Conservation (phyloP, 2,888 invertebrate genomes). For the Hipparchia semele region DNA sequence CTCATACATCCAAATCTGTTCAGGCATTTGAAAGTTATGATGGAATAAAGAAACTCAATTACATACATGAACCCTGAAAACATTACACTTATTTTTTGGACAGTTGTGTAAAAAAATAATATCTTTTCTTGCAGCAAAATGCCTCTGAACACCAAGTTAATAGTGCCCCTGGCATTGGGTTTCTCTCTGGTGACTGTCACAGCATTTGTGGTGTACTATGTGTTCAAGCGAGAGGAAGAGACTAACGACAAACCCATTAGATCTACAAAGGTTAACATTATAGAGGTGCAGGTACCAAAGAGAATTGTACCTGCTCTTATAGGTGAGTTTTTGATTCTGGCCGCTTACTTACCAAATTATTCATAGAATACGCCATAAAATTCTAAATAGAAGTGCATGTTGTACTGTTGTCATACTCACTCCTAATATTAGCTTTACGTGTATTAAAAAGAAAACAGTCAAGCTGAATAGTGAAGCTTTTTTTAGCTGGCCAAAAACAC, state of each 20-base stretch:
- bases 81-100: too few species aligned
- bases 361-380: background rate
- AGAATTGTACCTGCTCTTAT: conserved; percentile 86
- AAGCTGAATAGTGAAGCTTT: too few species aligned
- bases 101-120: background rate
- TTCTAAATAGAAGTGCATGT: too few species aligned
- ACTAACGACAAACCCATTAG: conserved; percentile 61
- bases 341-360: background rate
- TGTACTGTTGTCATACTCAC: too few species aligned
- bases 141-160: conserved; percentile 61
- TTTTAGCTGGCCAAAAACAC: too few species aligned
- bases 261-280: conserved; percentile 64
- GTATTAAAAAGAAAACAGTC: too few species aligned
- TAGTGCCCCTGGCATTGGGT: conserved; percentile 84
- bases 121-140: conserved; percentile 56
- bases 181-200: conserved; percentile 87
- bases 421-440: too few species aligned
- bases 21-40: too few species aligned
- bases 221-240: conserved; percentile 85
- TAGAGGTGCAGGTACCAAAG: conserved; percentile 85
- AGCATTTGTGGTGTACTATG: conserved; percentile 86
- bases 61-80: too few species aligned
- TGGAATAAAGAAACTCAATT: too few species aligned
- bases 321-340: conserved; percentile 61
- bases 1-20: too few species aligned